Conservation (phyloP, 1,140 invertebrate species). For the Plodia interpunctella region DNA sequence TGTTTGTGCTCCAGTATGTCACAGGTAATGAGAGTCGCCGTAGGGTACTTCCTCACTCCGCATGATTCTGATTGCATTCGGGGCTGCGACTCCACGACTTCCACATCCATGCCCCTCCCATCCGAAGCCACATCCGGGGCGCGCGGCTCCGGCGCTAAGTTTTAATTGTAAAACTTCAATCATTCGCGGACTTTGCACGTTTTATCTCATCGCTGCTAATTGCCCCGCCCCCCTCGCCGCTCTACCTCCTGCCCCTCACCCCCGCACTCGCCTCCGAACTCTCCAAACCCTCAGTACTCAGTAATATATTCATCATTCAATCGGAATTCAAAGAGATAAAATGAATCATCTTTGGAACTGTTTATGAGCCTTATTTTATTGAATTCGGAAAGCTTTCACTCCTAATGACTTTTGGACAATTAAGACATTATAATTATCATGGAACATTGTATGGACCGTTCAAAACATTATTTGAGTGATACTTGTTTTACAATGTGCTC, state of each 20-base stretch:
- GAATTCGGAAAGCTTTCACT: not conserved
- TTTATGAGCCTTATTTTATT: not conserved
- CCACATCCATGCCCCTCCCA: too few species aligned
- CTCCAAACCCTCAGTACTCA: not conserved
- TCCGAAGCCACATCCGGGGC: not conserved
- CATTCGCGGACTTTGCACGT: slow-evolving; percentile 22
- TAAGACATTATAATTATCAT: too few species aligned
- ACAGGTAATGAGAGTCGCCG: too few species aligned
- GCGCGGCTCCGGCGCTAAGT: slow-evolving; percentile 8
- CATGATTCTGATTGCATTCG: too few species aligned
- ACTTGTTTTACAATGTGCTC: too few species aligned
- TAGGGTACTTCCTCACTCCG: too few species aligned
- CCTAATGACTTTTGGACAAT: not conserved
- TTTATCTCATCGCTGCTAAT: slow-evolving; percentile 26
- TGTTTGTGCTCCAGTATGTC: too few species aligned
- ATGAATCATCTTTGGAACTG: not conserved
- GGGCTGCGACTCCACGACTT: too few species aligned
- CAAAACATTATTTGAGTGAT: too few species aligned
- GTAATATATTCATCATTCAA: slow-evolving; percentile 9
- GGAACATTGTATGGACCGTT: too few species aligned
- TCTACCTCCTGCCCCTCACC: not conserved
- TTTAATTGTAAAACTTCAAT: slow-evolving; percentile 31
- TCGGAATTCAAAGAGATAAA: slow-evolving; percentile 4
- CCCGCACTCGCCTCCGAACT: not conserved
- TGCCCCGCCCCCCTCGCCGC: slow-evolving; percentile 11